These are phyloP conservation scores for Xiphorhynchus elegans DNA, from an alignment of 2,113 vertebrate genomes.

Conservation along the genomic window DNA sequence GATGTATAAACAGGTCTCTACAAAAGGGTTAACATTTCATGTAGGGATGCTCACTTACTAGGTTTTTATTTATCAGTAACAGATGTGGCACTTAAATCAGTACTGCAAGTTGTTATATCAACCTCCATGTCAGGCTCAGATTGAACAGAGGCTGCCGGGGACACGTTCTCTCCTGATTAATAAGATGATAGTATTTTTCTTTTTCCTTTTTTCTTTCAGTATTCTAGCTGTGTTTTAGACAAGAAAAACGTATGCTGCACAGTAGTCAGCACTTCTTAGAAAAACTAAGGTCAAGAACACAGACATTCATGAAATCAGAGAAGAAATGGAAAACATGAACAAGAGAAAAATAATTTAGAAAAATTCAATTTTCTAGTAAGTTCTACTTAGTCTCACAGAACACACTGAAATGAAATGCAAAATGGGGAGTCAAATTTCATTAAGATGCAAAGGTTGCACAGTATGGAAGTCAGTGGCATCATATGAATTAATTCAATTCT, in stretches of 20 bases:
- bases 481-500: conserved; percentile 24
- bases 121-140: not conserved
- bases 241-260: not conserved
- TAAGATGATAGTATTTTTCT: not conserved
- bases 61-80: not conserved
- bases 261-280: conserved; percentile 32
- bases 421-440: conserved; percentile 29
- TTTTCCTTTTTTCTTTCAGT: not conserved
- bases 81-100: not conserved
- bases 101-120: not conserved
- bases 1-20: not conserved
- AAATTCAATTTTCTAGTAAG: conserved; percentile 57
- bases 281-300: conserved; percentile 33
- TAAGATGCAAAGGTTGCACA: conserved; percentile 25
- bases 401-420: conserved; percentile 42
- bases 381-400: conserved; percentile 55
- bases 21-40: not conserved
- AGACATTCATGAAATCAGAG: conserved; percentile 29
- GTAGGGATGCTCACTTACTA: not conserved
- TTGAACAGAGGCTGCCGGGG: not conserved
- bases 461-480: not conserved
- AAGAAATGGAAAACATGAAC: conserved; percentile 51
- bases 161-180: not conserved
- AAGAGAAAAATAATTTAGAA: conserved; percentile 39
- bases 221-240: not conserved